Evolutionary conservation across 2,797 vertebrate species (phyloP).

Genomic region (Cynodonichthys magdalenae): DNA sequence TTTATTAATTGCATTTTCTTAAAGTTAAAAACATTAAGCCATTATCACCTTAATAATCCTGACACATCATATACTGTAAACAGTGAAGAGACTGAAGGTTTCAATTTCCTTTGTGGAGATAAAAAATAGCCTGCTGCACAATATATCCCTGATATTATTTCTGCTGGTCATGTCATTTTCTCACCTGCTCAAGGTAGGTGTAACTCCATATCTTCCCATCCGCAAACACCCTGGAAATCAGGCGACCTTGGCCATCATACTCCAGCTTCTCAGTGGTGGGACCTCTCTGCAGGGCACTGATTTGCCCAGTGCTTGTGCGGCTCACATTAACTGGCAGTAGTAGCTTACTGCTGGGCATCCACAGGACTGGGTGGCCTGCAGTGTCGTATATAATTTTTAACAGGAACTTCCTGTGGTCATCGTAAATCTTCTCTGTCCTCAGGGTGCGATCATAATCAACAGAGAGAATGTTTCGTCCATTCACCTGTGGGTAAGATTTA

Average conservation of each 20-base stretch:
- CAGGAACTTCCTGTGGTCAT: conserved; percentile 98
- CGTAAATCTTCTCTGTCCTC: conserved; percentile 98
- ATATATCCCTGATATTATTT: conserved; percentile 24
- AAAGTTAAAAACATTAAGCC: background rate
- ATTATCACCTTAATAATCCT: conserved; percentile 5
- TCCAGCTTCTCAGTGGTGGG: conserved; percentile 91
- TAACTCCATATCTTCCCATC: conserved; percentile 99
- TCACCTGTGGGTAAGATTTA: conserved; percentile 84
- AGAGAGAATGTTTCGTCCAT: conserved; percentile 97
- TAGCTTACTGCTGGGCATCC: conserved; percentile 97
- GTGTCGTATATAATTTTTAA: conserved; percentile 95
- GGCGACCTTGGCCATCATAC: conserved; percentile 92
- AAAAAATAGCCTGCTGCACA: conserved; percentile 26
- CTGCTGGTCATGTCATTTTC: conserved; percentile 35
- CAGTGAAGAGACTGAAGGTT: background rate
- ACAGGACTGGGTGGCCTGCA: conserved; percentile 94
- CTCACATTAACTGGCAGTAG: conserved; percentile 96
- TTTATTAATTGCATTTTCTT: too few relatives aligned
- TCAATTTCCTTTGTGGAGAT: conserved; percentile 24
- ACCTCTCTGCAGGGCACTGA: conserved; percentile 94
- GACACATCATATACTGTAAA: background rate
- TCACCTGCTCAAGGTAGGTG: conserved; percentile 97
- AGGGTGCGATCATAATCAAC: conserved; percentile 97
- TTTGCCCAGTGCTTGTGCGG: conserved; percentile 91
- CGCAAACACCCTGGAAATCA: conserved; percentile 93